Base-by-base conservation (phyloP, 2,113 vertebrate species). In the Isurus oxyrinchus region DNA sequence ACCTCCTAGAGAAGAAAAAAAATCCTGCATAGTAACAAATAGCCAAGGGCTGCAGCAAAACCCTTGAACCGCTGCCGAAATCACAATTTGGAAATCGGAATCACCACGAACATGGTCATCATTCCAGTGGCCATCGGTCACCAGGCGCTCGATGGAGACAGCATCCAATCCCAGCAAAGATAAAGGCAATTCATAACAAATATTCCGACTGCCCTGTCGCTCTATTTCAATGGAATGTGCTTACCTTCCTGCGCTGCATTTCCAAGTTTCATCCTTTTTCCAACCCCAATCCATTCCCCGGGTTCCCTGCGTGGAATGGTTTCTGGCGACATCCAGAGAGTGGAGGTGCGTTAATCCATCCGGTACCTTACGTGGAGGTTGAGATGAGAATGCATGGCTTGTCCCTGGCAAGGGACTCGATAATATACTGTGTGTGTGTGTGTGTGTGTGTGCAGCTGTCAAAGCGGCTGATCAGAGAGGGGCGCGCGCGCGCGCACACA, bases 221-320 rank as follows among this genome's bases (percentile, higher is more conserved):
- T 44, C 11, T 31, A 72, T 72, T 76, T 44, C 25, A 40, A 40
- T 11, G n/a, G 44, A 95, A 76, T 31, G 94, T 63, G 67, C 94
- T 72, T 95, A 95, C 94, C 94, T 76, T 72, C 44, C 94, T 16
- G 44, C 67, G 40, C 44, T 95, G 94, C 67, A 69, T 95, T 72
- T 95, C 94, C 66, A 95, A 55, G 94, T 95, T 95, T 95, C 44
- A 53, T 95, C 67, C 66, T 72, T 13, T 95, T 95, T 27, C 94
- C 94, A 72, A 69, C 10, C 66, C 94, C 94, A 72, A 53, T 95
- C 94, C 94, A 95, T 95, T 72, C 94, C 67, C 94, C 66, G 67
- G 94, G 23, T 2, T 25, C 35, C 23, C 90, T 63, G 90, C 35
- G 90, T 63, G 90, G 67, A 53, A 72, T 69, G 44, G 44, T 53